Percentiles rank a stretch among this genome's conserved stretches.
Evolutionary conservation across 1,140 invertebrate genomes (phyloP).

Genomic region (Pogonomyrmex californicus): DNA sequence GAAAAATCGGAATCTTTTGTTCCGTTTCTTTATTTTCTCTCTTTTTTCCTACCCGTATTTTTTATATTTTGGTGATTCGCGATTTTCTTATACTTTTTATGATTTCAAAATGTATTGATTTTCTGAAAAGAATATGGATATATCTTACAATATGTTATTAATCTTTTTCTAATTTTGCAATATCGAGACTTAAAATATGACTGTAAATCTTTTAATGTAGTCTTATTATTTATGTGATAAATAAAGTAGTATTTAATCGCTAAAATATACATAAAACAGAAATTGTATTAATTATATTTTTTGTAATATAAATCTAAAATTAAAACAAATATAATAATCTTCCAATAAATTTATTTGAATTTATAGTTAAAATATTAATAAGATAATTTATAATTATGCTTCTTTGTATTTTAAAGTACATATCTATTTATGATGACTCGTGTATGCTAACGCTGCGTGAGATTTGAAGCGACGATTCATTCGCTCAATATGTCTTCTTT

Average conservation of each 20-base stretch:
- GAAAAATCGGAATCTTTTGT: constrained; percentile 41
- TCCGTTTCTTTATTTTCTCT: constrained; percentile 22
- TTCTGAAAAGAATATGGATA: too few species aligned
- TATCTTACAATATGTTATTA: too few species aligned
- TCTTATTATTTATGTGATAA: too few species aligned
- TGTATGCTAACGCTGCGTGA: neutral
- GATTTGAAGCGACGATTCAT: neutral
- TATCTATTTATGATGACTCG: neutral
- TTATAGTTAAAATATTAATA: too few species aligned
- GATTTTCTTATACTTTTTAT: too few species aligned
- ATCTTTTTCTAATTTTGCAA: too few species aligned
- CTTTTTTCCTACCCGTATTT: neutral
- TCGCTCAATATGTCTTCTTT: neutral
- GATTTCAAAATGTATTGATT: too few species aligned
- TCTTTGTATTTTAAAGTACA: neutral
- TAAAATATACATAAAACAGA: too few species aligned
- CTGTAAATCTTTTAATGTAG: too few species aligned
- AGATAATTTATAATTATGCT: neutral
- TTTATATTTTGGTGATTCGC: neutral
- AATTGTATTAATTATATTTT: too few species aligned
- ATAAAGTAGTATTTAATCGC: too few species aligned
- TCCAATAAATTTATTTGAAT: neutral
- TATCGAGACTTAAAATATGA: too few species aligned
- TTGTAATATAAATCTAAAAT: neutral
- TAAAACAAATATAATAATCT: neutral